Evolutionary conservation across 2,797 vertebrate species (phyloP).

Genomic region (Tapera naevia): DNA sequence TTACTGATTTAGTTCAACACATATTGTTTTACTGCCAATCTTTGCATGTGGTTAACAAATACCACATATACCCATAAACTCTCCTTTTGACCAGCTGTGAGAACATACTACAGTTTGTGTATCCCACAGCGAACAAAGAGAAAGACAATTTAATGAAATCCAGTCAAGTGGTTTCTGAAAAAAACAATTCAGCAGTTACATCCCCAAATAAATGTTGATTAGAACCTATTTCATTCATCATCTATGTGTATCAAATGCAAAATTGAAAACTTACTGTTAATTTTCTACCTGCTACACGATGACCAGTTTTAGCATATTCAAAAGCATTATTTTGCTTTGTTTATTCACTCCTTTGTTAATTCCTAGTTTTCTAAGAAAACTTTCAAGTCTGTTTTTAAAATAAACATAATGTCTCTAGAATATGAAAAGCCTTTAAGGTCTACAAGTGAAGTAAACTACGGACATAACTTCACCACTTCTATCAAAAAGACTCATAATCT

Average conservation of each 20-base stretch:
- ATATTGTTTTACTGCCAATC: constrained; percentile 39
- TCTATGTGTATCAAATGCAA: background rate
- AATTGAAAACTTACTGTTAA: constrained; percentile 28
- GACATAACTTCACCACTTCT: background rate
- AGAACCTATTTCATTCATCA: constrained; percentile 18
- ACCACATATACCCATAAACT: constrained; percentile 29
- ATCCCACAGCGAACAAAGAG: constrained; percentile 17
- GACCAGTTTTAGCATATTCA: constrained; percentile 45
- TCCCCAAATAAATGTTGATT: constrained; percentile 52
- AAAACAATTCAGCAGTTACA: constrained; percentile 44
- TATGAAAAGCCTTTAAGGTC: constrained; percentile 5
- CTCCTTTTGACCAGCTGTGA: constrained; percentile 38
- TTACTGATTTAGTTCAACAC: background rate
- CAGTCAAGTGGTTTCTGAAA: constrained; percentile 37
- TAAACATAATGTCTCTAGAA: constrained; percentile 17
- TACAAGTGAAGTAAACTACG: background rate
- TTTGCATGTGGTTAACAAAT: constrained; percentile 65
- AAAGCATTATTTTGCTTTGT: constrained; percentile 46
- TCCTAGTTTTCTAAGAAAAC: constrained; percentile 52
- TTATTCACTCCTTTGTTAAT: constrained; percentile 49
- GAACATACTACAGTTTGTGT: background rate
- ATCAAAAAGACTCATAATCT: background rate
- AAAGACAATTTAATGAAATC: constrained; percentile 46
- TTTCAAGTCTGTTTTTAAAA: constrained; percentile 58
- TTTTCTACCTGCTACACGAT: constrained; percentile 40